Percentiles rank a stretch among this genome's conserved stretches.
These are phyloP conservation scores for Scomber scombrus DNA, from an alignment of 2,113 vertebrate species.

Conservation along the genomic window DNA sequence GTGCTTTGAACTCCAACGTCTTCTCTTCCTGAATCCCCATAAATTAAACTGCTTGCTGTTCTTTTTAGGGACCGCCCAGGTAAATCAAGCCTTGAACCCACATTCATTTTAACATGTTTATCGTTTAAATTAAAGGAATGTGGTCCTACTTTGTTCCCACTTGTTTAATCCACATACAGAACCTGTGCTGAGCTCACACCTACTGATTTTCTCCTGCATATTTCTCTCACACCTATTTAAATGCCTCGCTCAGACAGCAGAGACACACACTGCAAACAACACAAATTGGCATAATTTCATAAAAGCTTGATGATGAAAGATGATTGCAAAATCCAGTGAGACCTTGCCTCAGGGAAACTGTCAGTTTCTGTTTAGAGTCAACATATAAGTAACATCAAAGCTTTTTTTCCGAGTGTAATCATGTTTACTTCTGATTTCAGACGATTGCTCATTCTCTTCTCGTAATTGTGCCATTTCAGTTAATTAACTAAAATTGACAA, in stretches of 20 bases:
- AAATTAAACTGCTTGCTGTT: not conserved
- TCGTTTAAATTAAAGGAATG: constrained; percentile 17
- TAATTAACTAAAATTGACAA: not conserved
- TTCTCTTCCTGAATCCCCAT: not conserved
- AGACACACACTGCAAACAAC: constrained; percentile 23
- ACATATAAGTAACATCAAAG: constrained; percentile 9
- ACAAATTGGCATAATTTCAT: constrained; percentile 27
- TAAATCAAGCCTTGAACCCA: not conserved
- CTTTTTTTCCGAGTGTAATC: not conserved
- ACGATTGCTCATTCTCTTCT: not conserved
- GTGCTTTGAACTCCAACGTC: constrained; percentile 3
- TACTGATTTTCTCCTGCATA: not conserved
- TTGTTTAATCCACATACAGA: constrained; percentile 14
- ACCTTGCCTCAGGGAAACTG: not conserved
- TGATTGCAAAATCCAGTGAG: constrained; percentile 10
- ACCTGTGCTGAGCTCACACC: not conserved
- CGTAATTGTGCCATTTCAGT: not conserved
- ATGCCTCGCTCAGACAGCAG: constrained; percentile 8
- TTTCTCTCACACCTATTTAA: constrained; percentile 38
- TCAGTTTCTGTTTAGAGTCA: not conserved
- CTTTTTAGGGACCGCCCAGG: not conserved
- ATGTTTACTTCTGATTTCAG: not conserved
- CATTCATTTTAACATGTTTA: not conserved
- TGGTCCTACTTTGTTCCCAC: not conserved
- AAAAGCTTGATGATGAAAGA: constrained; percentile 16